Conservation (phyloP, 1,140 invertebrate genomes). For the Batillaria attramentaria region DNA sequence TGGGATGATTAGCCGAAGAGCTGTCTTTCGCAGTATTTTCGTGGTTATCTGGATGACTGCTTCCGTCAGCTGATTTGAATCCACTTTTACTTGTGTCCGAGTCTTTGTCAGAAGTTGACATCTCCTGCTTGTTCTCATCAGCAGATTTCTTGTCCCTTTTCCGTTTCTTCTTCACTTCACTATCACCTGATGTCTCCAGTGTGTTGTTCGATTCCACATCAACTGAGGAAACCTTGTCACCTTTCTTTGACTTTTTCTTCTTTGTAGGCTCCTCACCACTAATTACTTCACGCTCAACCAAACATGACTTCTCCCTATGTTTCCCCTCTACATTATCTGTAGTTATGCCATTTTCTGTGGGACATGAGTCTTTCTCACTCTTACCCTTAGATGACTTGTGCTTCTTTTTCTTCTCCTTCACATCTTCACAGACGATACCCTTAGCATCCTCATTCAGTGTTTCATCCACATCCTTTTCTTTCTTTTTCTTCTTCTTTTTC, state of each 20-base stretch:
- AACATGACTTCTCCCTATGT: not conserved
- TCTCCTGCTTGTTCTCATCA: slow-evolving; percentile 28
- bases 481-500: slow-evolving; percentile 6
- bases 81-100: slow-evolving; percentile 26
- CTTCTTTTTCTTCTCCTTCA: not conserved
- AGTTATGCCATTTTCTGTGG: not conserved
- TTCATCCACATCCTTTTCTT: not conserved
- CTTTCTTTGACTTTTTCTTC: too few relatives aligned
- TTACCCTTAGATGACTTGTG: slow-evolving; percentile 5
- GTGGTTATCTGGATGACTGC: not conserved
- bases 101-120: not conserved
- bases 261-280: too few relatives aligned
- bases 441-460: too few relatives aligned
- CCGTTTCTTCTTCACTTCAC: too few relatives aligned
- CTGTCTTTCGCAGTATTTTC: slow-evolving; percentile 13
- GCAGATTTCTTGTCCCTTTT: slow-evolving; percentile 12
- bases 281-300: not conserved
- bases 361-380: not conserved
- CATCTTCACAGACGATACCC: not conserved
- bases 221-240: too few relatives aligned
- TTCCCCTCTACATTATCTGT: not conserved
- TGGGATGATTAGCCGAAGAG: not conserved
- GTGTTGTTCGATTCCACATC: too few relatives aligned
- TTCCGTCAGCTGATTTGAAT: slow-evolving; percentile 22
- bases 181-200: too few relatives aligned